Evolutionary conservation across 2,797 vertebrate genomes (phyloP), one percentile per base, ranked within the genome.

Genomic region (Bradypodion ventrale): DNA sequence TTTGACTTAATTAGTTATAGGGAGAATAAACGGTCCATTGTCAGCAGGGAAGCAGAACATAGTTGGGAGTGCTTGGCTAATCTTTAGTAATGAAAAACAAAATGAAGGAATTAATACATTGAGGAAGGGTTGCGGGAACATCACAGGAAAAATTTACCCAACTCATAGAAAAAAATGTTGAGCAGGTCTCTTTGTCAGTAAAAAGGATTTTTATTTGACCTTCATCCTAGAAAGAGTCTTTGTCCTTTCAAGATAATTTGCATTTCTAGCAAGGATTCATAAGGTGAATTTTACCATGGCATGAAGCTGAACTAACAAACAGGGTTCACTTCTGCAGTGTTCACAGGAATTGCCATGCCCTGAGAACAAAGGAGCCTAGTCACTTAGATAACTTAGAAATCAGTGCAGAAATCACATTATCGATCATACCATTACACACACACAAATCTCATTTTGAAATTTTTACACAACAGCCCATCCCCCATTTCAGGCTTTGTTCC

Each of bases 1-100:
- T 62, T 91, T 89, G 87, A 90, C 78, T 56, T 35, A 84, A 73
- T 78, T 87, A 77, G 73, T 56, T 46, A 23, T 84, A 85, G 49
- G 40, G 37, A 42, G 85, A 91, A 89, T 6, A 4, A 86, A 87
- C 69, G 42, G 37, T 87, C 81, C 32, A 52, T 44, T 59, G 70
- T 63, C 69, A 72, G 69, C 81, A 66, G n/a, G 82, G 83, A 83
- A 86, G 56, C 56, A 49, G 82, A 87, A 63, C 49, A 84, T 0
- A 9, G 62, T 37, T 46, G 32, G 87, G 13, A 49, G 65, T 32
- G 83, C 2, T 29, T 1, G 15, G 32, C 83, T 37, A 46, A n/a
- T 7, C 27, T 70, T 76, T 10, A 40, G 46, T 21, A 29, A 5
- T 5, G 35, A 21, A 35, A 2, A 66, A 25, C 21, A 44, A 44